These are phyloP conservation scores for Nothocercus julius DNA, from an alignment of 2,113 vertebrate species.

Conservation along the genomic window DNA sequence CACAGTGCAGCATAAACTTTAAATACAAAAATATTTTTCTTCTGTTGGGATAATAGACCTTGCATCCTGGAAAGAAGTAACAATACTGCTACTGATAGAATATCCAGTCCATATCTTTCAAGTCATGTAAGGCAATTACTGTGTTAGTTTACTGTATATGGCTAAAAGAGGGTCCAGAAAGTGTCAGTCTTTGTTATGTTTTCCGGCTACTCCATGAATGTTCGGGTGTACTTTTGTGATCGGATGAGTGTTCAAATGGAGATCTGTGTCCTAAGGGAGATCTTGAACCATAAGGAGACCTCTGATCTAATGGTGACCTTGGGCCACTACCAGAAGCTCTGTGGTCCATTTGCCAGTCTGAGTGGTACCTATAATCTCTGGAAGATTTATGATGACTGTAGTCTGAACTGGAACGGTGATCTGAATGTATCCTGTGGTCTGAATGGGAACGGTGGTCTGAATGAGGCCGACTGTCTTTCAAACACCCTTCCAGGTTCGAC, in stretches of 20 bases:
- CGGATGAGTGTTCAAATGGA: conserved; percentile 93
- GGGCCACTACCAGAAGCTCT: conserved; percentile 88
- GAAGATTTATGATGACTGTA: conserved; percentile 87
- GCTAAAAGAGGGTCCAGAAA: conserved; percentile 84
- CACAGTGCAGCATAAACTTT: conserved; percentile 91
- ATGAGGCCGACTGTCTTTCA: conserved; percentile 85
- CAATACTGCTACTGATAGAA: conserved; percentile 86
- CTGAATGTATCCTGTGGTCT: conserved; percentile 85
- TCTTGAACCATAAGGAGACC: conserved; percentile 91
- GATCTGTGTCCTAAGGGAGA: conserved; percentile 89
- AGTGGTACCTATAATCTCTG: conserved; percentile 92
- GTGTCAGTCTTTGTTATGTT: conserved; percentile 88
- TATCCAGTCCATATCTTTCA: conserved; percentile 87
- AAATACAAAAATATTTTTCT: conserved; percentile 98
- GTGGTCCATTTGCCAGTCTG: conserved; percentile 95
- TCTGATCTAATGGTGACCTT: conserved; percentile 91
- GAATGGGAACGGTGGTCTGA: conserved; percentile 83
- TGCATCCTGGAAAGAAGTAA: conserved; percentile 87
- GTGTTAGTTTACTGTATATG: conserved; percentile 91
- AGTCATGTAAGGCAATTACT: conserved; percentile 97
- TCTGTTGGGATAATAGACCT: conserved; percentile 85
- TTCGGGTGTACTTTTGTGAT: conserved; percentile 97
- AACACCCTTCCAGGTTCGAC: conserved; percentile 79
- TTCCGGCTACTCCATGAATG: conserved; percentile 95
- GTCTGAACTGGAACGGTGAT: conserved; percentile 82